A percentile compares a stretch with the other conserved stretches of the same genome.
Conservation (phyloP, 2,797 vertebrate genomes). For the Enteromius paludinosus region DNA sequence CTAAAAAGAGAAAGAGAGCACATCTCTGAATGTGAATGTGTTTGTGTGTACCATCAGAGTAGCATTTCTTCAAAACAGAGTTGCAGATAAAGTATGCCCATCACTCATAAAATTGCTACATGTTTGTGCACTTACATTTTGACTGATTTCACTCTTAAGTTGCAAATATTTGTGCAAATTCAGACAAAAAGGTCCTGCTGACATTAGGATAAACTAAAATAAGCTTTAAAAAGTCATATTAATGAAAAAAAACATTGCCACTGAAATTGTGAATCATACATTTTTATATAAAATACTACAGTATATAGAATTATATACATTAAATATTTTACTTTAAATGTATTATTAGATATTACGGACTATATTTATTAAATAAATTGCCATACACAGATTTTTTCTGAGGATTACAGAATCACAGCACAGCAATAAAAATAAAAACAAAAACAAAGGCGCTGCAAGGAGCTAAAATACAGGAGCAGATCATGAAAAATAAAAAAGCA, state of each 20-base stretch:
- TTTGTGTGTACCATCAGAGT: not conserved
- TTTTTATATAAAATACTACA: not conserved
- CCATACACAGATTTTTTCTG: not conserved
- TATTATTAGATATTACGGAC: no score
- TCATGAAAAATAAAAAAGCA: conserved; percentile 34
- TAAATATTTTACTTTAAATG: not conserved
- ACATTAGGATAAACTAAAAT: not conserved
- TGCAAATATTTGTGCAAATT: not conserved
- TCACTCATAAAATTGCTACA: not conserved
- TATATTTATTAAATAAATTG: not conserved
- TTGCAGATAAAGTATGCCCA: not conserved
- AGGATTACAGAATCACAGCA: conserved; percentile 2
- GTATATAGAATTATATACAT: not conserved
- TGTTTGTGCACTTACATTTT: not conserved
- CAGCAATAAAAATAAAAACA: not conserved
- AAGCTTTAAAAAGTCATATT: not conserved
- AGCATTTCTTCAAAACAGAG: conserved; percentile 2
- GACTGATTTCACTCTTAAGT: not conserved
- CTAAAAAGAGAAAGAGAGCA: not conserved
- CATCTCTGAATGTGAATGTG: not conserved
- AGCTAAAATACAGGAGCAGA: conserved; percentile 19
- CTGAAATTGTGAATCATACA: not conserved
- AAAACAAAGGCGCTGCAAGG: not conserved
- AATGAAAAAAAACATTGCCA: not conserved
- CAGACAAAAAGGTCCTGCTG: not conserved